Evolutionary conservation across 2,113 vertebrate species (phyloP).

Genomic region (Gallinago paraguaiae): DNA sequence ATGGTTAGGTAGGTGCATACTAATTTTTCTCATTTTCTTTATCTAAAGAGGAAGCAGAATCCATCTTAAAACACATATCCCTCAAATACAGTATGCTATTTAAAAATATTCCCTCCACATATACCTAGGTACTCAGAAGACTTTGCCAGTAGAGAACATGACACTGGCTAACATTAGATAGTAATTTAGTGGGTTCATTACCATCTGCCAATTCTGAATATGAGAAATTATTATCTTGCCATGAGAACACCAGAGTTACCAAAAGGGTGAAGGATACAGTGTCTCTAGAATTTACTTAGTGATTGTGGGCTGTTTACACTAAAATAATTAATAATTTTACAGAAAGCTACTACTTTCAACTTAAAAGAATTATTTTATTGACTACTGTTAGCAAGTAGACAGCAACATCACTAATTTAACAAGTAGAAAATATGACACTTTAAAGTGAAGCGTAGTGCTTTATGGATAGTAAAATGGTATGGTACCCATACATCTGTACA

Average conservation of each 20-base stretch:
- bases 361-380: background rate
- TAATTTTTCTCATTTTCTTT: background rate
- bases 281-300: background rate
- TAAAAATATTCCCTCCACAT: background rate
- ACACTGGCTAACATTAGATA: background rate
- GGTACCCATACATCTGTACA: background rate
- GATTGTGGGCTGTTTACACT: background rate
- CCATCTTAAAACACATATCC: background rate
- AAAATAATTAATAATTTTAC: background rate
- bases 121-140: background rate
- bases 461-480: background rate
- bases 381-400: background rate
- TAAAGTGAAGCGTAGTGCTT: background rate
- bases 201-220: background rate
- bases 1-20: fast-evolving
- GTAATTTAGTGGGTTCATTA: background rate
- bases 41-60: background rate
- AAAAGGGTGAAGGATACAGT: background rate
- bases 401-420: background rate
- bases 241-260: background rate
- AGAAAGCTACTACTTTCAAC: background rate
- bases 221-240: background rate
- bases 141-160: background rate
- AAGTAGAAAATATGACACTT: background rate
- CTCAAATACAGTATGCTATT: background rate